Conservation (phyloP, 2,888 invertebrate genomes). For the Tigriopus californicus region DNA sequence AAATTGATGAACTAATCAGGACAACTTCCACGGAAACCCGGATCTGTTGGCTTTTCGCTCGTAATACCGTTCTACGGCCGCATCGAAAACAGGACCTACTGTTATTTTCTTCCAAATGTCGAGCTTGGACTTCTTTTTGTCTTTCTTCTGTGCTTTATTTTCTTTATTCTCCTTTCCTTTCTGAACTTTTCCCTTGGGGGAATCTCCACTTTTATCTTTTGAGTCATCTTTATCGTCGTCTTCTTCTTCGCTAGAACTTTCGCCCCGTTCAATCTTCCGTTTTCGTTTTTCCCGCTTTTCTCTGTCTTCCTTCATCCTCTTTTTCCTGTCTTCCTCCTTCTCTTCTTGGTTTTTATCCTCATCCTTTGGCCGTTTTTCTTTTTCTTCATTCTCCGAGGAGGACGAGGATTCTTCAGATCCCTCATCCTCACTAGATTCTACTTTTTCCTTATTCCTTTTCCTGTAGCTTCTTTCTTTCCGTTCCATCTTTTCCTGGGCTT, state of each 20-base stretch:
- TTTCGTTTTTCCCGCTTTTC: slow-evolving; percentile 24
- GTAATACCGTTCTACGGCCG: slow-evolving; percentile 37
- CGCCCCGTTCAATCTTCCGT: slow-evolving; percentile 21
- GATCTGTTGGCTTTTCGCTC: slow-evolving; percentile 21
- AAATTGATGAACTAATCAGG: background rate
- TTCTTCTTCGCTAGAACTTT: slow-evolving; percentile 19
- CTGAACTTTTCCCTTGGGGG: background rate
- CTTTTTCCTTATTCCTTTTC: slow-evolving; percentile 27
- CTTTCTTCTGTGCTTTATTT: background rate
- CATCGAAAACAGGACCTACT: slow-evolving; percentile 52
- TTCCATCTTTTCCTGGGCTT: slow-evolving; percentile 24
- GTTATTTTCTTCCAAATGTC: slow-evolving; percentile 68
- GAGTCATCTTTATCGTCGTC: slow-evolving; percentile 17
- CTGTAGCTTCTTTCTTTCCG: slow-evolving; percentile 32
- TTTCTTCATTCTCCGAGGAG: slow-evolving; percentile 17
- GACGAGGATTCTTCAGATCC: slow-evolving; percentile 18
- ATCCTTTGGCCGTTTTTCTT: slow-evolving; percentile 19
- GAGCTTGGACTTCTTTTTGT: slow-evolving; percentile 34
- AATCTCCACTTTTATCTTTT: background rate
- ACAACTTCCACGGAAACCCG: background rate
- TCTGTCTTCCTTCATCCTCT: slow-evolving; percentile 41
- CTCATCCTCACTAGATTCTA: slow-evolving; percentile 19
- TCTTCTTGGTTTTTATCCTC: slow-evolving; percentile 28
- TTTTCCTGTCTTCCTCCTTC: slow-evolving; percentile 54
- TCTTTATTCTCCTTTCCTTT: background rate